Conservation (phyloP, 64 coral and sea anemone genomes). For the Actinia equina region DNA sequence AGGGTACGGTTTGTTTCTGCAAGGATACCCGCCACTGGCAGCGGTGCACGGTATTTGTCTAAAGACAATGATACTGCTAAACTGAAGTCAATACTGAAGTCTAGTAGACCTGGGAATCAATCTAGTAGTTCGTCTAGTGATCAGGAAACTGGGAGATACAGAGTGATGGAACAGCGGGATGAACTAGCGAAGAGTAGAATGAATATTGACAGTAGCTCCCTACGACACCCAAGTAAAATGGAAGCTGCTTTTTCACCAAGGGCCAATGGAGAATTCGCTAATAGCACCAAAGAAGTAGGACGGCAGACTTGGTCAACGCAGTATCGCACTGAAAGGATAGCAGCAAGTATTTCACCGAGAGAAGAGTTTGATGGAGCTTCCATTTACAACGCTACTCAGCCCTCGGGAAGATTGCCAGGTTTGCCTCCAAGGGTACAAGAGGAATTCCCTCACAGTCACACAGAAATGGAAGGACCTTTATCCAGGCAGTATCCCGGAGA, state of each 20-base stretch:
- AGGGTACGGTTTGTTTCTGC: slow-evolving; percentile 92
- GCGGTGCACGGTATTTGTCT: slow-evolving; percentile 16
- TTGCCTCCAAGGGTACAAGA: not conserved
- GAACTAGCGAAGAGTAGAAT: not conserved
- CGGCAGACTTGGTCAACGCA: not conserved
- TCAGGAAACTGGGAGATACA: slow-evolving; percentile 24
- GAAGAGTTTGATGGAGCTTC: not conserved
- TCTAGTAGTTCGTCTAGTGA: slow-evolving; percentile 49
- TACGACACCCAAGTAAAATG: not conserved
- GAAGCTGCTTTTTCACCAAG: not conserved
- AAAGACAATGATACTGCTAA: not conserved
- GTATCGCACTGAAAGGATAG: not conserved
- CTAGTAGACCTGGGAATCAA: slow-evolving; percentile 1
- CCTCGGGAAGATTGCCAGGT: not conserved
- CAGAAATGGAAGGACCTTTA: not conserved
- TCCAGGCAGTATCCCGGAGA: not conserved
- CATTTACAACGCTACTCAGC: not conserved
- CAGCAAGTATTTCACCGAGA: not conserved
- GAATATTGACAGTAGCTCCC: not conserved
- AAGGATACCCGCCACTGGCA: slow-evolving; percentile 85
- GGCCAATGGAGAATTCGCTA: not conserved
- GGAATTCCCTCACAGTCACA: not conserved
- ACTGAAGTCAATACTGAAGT: slow-evolving; percentile 89
- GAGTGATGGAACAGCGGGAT: slow-evolving; percentile 26
- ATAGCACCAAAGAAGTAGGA: not conserved